Evolutionary conservation across 2,113 vertebrate species (phyloP).

Genomic region (Passerina amoena): DNA sequence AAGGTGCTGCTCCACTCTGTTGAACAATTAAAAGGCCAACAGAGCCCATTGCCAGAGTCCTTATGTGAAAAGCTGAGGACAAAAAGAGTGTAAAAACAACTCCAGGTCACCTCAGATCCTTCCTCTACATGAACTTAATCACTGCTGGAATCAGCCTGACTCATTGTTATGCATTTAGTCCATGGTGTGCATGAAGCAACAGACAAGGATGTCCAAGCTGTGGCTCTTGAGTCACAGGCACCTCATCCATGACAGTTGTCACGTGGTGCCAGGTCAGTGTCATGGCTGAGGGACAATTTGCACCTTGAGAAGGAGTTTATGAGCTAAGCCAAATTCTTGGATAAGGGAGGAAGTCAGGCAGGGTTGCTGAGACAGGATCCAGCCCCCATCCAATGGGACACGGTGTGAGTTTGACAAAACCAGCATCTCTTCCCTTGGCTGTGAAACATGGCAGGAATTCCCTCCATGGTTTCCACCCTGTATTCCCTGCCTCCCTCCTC

Average conservation of each 20-base stretch:
- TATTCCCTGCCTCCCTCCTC: not conserved
- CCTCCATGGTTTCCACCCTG: fast-evolving
- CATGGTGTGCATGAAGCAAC: not conserved
- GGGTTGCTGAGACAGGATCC: not conserved
- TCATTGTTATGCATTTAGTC: not conserved
- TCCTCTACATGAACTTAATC: not conserved
- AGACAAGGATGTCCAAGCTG: not conserved
- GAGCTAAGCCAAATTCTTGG: not conserved
- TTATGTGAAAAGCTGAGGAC: not conserved
- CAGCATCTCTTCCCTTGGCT: fast-evolving
- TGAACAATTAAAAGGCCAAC: not conserved
- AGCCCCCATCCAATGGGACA: not conserved
- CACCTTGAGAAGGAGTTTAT: not conserved
- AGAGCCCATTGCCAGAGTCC: not conserved
- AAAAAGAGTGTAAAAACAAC: not conserved
- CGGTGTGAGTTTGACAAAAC: fast-evolving
- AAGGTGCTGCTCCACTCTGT: not conserved
- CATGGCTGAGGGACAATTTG: not conserved
- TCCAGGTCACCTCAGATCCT: not conserved
- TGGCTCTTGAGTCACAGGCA: not conserved
- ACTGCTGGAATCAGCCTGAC: not conserved
- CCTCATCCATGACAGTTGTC: not conserved
- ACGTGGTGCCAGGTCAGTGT: not conserved
- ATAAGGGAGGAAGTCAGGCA: not conserved
- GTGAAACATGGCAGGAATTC: not conserved